Evolutionary conservation across 2,888 invertebrate species (phyloP), one percentile per base, ranked within the genome.

Genomic region (Serripes groenlandicus): DNA sequence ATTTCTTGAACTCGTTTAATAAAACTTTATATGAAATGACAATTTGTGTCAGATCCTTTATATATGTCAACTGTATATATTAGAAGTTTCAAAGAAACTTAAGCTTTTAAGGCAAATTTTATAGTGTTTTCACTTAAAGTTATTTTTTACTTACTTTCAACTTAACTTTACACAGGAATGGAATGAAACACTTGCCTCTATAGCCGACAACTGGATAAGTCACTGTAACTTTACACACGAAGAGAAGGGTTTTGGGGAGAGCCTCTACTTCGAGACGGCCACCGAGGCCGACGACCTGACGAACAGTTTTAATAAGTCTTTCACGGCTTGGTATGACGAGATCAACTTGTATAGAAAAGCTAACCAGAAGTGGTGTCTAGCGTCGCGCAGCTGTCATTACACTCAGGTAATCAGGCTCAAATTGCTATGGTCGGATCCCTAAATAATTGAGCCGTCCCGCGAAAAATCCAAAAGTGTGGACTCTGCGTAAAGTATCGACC

Each of bases 321-420:
- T 86, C 68, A 18, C 75, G n/a, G 49, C 60, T 23, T 86, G 85
- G 85, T 81, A 78, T 37, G 69, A 83, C 54, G 85, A 86, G 34
- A 80, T 73, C 5, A 71, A 76, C 2, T 4, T 64, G 3, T 86
- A 78, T 70, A 52, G 54, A 15, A 75, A 75, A 35, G 52, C 42
- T 1, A 71, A 75, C 23, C 30, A 54, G 3, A 30, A 11, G 1
- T 71, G 58, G 0, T 74, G 81, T 62, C 34, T 32, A 34, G 4
- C 28, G 4, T n/a, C 34, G 4, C 18, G 34, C 3, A 23, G 35
- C 4, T 75, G 80, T 21, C 85, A 85, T 60, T 85, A 85, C 49
- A 85, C 85, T 42, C 85, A 85, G 85, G 85, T 78, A 74, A 18
- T 4, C n/a, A n/a, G n/a, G n/a, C n/a, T n/a, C n/a, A n/a, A n/a